Conservation (phyloP, 2,888 invertebrate genomes). For the Drosophila eohydei region DNA sequence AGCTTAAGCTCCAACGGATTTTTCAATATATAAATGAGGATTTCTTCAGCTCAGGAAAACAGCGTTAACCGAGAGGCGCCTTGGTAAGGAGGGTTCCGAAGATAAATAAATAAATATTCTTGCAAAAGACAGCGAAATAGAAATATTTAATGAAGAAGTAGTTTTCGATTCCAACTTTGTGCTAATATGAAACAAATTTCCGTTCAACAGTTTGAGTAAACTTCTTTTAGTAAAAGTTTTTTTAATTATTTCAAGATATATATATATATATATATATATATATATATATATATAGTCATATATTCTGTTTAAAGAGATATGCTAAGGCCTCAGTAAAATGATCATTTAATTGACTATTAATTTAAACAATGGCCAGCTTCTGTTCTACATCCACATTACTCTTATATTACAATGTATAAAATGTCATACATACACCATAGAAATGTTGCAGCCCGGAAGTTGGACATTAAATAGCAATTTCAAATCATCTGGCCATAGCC, state of each 20-base stretch:
- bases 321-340: too few species aligned
- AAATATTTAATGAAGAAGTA: background rate
- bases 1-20: constrained; percentile 22
- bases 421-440: background rate
- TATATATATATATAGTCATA: background rate
- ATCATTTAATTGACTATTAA: too few species aligned
- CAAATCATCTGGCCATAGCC: constrained; percentile 17
- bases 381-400: too few species aligned
- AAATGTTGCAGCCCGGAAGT: background rate
- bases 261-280: background rate
- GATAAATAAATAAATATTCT: background rate
- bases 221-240: background rate
- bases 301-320: too few species aligned
- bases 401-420: too few species aligned
- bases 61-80: background rate
- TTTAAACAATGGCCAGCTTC: too few species aligned
- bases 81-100: background rate
- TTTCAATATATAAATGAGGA: constrained; percentile 1
- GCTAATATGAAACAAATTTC: too few species aligned
- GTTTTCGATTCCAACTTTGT: background rate
- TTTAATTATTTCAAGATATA: too few species aligned
- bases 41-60: background rate
- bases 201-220: too few species aligned
- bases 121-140: too few species aligned
- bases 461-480: constrained; percentile 28